Base-by-base conservation (phyloP, 2,888 invertebrate species). In the Habrosyne pyritoides region DNA sequence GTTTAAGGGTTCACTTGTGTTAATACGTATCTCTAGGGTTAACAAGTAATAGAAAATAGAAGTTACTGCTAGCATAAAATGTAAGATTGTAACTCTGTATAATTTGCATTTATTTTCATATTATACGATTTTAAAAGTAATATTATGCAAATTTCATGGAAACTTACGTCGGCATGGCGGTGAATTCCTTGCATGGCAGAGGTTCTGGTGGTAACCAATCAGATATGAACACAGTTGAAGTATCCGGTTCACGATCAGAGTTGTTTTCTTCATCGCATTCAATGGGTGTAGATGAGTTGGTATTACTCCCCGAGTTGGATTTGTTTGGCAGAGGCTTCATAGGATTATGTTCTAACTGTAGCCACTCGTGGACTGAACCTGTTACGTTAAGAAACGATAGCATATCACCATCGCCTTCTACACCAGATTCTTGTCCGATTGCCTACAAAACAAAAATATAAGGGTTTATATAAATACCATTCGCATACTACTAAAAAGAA, bases 91-190 rank as follows among this genome's bases (percentile, higher is more conserved):
- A n/a, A n/a, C n/a, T n/a, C n/a, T n/a, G n/a, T n/a, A n/a, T n/a
- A n/a, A n/a, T n/a, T n/a, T n/a, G n/a, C n/a, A n/a, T n/a, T n/a
- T n/a, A n/a, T n/a, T n/a, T n/a, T n/a, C n/a, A n/a, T n/a, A n/a
- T n/a, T n/a, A n/a, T n/a, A n/a, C n/a, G n/a, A n/a, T n/a, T n/a
- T n/a, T n/a, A n/a, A n/a, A n/a, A n/a, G n/a, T n/a, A n/a, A n/a
- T n/a, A n/a, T n/a, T n/a, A n/a, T n/a, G n/a, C n/a, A n/a, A n/a
- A n/a, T n/a, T n/a, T n/a, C n/a, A n/a, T n/a, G n/a, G n/a, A 6
- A n/a, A 96, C 93, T 79, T 94, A 94, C 52, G 96, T 95, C 0
- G 95, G 93, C 56, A 91, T 75, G 0, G 91, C 96, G 0, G 89
- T 81, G 68, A 96, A 96, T 50, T 93, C 83, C 0, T 80, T 79